Evolutionary conservation across 2,797 vertebrate genomes (phyloP).

Genomic region (Labroides dimidiatus): DNA sequence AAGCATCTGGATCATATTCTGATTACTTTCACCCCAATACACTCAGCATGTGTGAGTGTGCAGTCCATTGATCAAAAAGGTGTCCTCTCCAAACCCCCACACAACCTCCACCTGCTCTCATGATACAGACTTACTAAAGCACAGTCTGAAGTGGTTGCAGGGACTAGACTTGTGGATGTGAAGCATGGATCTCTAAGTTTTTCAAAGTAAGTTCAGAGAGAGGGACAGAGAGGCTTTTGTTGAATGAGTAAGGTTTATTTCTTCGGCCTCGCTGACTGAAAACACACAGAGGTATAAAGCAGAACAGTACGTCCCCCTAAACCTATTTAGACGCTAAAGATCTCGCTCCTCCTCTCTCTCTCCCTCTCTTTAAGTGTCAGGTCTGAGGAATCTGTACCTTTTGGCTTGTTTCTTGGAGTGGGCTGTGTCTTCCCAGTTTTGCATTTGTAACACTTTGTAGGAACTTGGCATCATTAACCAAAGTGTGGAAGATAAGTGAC

Average conservation of each 20-base stretch:
- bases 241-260: conserved; percentile 26
- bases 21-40: conserved; percentile 46
- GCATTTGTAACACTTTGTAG: conserved; percentile 17
- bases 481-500: neutral
- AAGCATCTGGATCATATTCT: conserved; percentile 53
- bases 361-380: neutral
- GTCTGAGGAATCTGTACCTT: conserved; percentile 10
- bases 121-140: conserved; percentile 5
- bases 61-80: conserved; percentile 49
- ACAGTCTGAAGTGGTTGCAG: neutral
- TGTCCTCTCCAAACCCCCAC: conserved; percentile 43
- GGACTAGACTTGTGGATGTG: conserved; percentile 2
- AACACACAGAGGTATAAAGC: conserved; percentile 1
- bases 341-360: neutral
- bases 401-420: neutral
- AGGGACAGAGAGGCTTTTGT: neutral
- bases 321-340: neutral
- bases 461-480: conserved; percentile 1
- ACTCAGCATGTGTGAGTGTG: conserved; percentile 16
- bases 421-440: neutral
- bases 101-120: conserved; percentile 18
- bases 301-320: conserved; percentile 15
- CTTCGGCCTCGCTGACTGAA: conserved; percentile 9
- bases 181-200: neutral
- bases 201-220: neutral